Evolutionary conservation across 2,888 invertebrate genomes (phyloP).

Genomic region (Rotaria socialis): DNA sequence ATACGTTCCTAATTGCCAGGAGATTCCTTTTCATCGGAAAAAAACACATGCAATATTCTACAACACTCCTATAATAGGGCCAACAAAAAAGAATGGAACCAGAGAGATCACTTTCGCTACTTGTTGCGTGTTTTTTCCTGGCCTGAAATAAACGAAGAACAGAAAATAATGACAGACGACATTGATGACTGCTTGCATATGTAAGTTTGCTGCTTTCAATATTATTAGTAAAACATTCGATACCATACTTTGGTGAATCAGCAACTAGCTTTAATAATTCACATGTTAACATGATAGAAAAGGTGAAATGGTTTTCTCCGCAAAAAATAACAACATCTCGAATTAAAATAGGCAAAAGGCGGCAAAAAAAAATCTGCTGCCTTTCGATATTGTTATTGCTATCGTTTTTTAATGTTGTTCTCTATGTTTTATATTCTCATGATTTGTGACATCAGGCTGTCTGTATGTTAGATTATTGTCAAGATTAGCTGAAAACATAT

Average conservation of each 20-base stretch:
- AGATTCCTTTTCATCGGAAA: background rate
- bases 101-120: background rate
- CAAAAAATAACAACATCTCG: background rate
- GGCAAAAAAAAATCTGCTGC: background rate
- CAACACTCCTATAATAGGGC: background rate
- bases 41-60: background rate
- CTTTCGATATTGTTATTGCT: background rate
- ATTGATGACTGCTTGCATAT: background rate
- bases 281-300: no score
- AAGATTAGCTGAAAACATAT: background rate
- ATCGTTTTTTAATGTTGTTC: background rate
- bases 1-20: background rate
- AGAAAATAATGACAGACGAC: background rate
- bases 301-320: background rate
- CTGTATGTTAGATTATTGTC: background rate
- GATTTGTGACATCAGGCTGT: no score
- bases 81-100: background rate
- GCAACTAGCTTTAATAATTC: no score
- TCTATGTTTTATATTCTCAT: background rate
- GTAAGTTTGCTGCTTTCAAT: background rate
- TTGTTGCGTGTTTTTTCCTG: background rate
- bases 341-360: background rate
- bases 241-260: no score
- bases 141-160: background rate
- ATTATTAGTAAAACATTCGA: background rate